Percentiles rank a stretch among this genome's conserved stretches.
phyloP scores from a whole-genome alignment of 92 coral and sea anemone genomes.

The Paramuricea clavata region DNA sequence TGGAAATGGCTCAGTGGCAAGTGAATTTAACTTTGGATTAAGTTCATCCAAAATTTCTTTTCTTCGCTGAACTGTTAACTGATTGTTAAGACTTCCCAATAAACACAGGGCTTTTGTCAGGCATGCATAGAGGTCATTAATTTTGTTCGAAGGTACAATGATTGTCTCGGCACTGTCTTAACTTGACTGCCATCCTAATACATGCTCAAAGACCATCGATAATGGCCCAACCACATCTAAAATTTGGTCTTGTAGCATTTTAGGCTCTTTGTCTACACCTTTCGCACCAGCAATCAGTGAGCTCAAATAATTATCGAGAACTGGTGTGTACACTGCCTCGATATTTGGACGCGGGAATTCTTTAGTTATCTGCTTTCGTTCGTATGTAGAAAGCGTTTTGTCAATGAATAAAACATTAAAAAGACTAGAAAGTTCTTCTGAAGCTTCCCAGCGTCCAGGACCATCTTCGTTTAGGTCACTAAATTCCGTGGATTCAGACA shows the following conservation, averaged over 20 bases:
- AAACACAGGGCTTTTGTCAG: not conserved
- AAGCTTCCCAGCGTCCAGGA: slow-evolving; percentile 51
- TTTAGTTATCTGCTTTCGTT: slow-evolving; percentile 53
- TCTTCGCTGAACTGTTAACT: not conserved
- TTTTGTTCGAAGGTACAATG: not conserved
- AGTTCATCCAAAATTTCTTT: slow-evolving; percentile 11
- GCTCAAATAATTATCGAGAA: slow-evolving; percentile 10
- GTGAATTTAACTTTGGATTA: not conserved
- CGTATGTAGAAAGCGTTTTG: slow-evolving; percentile 60
- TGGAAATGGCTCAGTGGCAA: slow-evolving; percentile 9
- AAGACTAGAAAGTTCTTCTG: slow-evolving; percentile 54
- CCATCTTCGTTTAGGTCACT: slow-evolving; percentile 32
- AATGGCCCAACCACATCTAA: slow-evolving; percentile 15
- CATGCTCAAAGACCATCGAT: slow-evolving; percentile 2
- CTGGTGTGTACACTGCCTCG: not conserved
- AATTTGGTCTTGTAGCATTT: not conserved
- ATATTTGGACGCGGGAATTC: slow-evolving; percentile 15
- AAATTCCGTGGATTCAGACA: not conserved
- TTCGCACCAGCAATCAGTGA: not conserved
- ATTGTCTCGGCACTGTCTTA: not conserved
- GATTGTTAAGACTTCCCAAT: not conserved
- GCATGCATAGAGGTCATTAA: slow-evolving; percentile 25
- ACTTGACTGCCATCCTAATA: not conserved
- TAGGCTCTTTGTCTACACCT: slow-evolving; percentile 14
- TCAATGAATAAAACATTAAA: slow-evolving; percentile 45